Percentiles rank a stretch among this genome's conserved stretches.
These are phyloP conservation scores for Agrilus mali DNA, from an alignment of 2,888 invertebrate genomes.

Conservation along the genomic window DNA sequence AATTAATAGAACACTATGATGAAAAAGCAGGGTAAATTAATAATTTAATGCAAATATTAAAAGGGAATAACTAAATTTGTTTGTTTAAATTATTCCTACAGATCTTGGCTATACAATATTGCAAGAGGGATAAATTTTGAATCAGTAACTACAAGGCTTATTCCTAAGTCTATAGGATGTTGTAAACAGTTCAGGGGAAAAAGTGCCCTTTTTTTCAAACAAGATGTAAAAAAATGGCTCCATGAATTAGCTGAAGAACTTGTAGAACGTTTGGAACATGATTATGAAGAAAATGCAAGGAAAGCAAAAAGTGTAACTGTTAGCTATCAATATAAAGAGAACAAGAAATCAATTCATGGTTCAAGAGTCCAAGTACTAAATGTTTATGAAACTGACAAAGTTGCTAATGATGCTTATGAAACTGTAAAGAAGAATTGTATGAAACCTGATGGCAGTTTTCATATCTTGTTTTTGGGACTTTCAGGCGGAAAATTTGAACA, in stretches of 20 bases:
- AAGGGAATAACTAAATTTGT: background rate
- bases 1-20: conserved; percentile 63
- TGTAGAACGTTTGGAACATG: conserved; percentile 67
- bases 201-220: conserved; percentile 52
- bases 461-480: conserved; percentile 60
- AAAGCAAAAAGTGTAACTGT: conserved; percentile 69
- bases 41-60: conserved; percentile 1
- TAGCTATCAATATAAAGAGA: conserved; percentile 47
- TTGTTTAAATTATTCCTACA: conserved; percentile 26
- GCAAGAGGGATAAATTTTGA: conserved; percentile 80
- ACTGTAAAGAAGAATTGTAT: conserved; percentile 45
- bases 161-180: conserved; percentile 90
- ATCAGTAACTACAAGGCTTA: conserved; percentile 69
- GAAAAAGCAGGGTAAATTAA: conserved; percentile 70
- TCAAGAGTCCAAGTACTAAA: conserved; percentile 51
- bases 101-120: conserved; percentile 74
- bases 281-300: conserved; percentile 68
- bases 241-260: conserved; percentile 71
- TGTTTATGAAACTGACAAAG: conserved; percentile 52
- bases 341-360: conserved; percentile 43
- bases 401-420: conserved; percentile 52
- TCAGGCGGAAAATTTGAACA: conserved; percentile 70
- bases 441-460: conserved; percentile 26
- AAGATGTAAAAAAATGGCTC: conserved; percentile 68
- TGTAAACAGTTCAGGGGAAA: conserved; percentile 88